A percentile compares a stretch with the other conserved stretches of the same genome.
Conservation (phyloP, 2,888 invertebrate species). For the Orthosia gothica region DNA sequence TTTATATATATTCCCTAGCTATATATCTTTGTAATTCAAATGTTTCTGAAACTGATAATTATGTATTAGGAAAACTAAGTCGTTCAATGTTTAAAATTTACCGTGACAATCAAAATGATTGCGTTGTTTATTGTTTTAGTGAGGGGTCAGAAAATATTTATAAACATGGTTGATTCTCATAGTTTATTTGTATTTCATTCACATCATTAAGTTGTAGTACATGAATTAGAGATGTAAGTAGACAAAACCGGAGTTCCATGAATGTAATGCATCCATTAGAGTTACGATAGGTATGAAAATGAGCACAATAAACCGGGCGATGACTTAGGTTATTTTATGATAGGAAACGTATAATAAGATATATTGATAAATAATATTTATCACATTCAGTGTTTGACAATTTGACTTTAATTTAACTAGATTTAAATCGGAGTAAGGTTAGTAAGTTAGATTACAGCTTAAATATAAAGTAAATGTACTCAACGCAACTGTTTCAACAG, state of each 20-base stretch:
- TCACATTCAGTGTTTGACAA: conserved; percentile 72
- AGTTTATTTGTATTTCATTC: conserved; percentile 59
- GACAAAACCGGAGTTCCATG: conserved; percentile 62
- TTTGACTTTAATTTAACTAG: conserved; percentile 65
- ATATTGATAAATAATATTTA: conserved; percentile 52
- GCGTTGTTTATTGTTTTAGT: conserved; percentile 50
- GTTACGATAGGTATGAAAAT: conserved; percentile 52
- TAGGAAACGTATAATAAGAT: conserved; percentile 53
- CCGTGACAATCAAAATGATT: conserved; percentile 34
- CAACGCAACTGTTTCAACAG: conserved; percentile 45
- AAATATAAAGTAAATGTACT: conserved; percentile 43
- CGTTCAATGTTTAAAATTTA: conserved; percentile 58
- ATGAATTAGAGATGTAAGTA: conserved; percentile 59
- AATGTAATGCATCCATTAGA: conserved; percentile 56
- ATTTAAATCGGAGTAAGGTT: conserved; percentile 40
- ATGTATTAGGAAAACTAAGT: conserved; percentile 58
- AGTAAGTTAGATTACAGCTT: conserved; percentile 29
- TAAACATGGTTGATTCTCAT: conserved; percentile 43
- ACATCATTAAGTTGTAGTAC: conserved; percentile 54
- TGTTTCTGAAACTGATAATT: conserved; percentile 56
- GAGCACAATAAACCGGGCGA: conserved; percentile 70
- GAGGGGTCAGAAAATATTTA: conserved; percentile 61
- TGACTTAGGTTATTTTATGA: conserved; percentile 69
- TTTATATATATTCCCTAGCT: conserved; percentile 69
- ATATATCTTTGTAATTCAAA: conserved; percentile 66